Base-by-base conservation (phyloP, 2,888 invertebrate genomes). In the Nasonovia ribisnigri region DNA sequence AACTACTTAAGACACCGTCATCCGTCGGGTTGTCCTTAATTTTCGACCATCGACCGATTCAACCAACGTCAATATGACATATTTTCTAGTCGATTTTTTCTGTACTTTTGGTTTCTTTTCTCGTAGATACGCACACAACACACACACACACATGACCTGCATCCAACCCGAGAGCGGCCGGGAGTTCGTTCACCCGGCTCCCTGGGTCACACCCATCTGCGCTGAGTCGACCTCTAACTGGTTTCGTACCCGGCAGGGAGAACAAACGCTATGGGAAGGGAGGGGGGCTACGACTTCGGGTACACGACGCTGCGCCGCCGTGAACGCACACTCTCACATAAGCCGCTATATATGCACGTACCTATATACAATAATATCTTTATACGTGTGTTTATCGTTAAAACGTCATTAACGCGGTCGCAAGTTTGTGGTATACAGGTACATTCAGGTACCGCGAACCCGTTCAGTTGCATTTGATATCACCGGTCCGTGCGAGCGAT, bases 181-280 rank as follows among this genome's bases (percentile, higher is more conserved):
- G 42, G 92, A 92, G 92, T 92, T 92, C 92, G 89, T 92, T 92
- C 84, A 90, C 90, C 90, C 60, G 84, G 26, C 20, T 89, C 26
- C 90, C 89, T 90, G 86, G 90, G 93, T 93, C 93, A 93, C 93
- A 93, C 93, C 93, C 93, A 93, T 86, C 90, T 86, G 90, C 89
- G 89, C 60, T 48, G 89, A 93, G 90, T 48, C 86, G 90, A 93
- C 93, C 93, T 93, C 93, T 93, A 93, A 93, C 93, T 90, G 93
- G 93, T 93, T 93, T 93, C 42, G 42, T 88, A 43, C 88, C 88
- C 36, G 57, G 92, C 92, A 46, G 92, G 54, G 92, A 92, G 92
- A 88, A 46, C 90, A 84, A 57, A 90, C n/a, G 46, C 43, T 3
- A 46, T 13, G 36, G 51, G 26, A 51, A 10, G 90, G 51, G 87